Conservation (phyloP, 2,888 invertebrate genomes). For the Ochropacha duplaris region DNA sequence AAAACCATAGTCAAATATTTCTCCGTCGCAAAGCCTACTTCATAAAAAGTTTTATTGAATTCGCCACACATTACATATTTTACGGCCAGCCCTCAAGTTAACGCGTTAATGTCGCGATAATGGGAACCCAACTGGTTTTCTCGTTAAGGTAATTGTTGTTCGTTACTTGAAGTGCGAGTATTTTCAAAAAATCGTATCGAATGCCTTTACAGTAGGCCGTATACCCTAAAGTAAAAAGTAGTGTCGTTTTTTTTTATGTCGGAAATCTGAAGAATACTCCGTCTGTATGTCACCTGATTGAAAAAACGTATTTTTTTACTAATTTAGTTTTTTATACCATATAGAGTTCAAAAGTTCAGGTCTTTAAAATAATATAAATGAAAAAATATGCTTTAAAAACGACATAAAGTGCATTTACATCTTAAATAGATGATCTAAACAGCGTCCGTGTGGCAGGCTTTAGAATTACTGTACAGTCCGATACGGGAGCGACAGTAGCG, state of each 20-base stretch:
- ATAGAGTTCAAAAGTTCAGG: background rate
- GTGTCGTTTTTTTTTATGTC: background rate
- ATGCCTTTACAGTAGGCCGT: background rate
- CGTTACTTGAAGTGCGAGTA: conserved; percentile 10
- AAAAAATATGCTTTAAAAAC: no score
- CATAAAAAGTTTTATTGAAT: background rate
- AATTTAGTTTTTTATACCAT: no score
- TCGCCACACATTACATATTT: background rate
- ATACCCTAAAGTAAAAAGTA: no score
- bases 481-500: no score
- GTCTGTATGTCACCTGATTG: no score
- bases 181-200: conserved; percentile 6
- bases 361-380: conserved; percentile 3
- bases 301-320: no score
- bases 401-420: no score
- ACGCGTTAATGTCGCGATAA: conserved; percentile 11
- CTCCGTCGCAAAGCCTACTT: background rate
- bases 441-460: no score
- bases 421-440: background rate
- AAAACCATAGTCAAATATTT: no score
- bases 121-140: conserved; percentile 14
- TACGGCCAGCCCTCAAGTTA: conserved; percentile 5
- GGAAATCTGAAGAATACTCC: background rate
- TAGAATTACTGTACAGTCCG: no score
- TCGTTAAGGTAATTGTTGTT: conserved; percentile 23